Base-by-base conservation (phyloP, 30 jellyfish, hydroid and myxozoan genomes). In the Nemopilema nomurai region DNA sequence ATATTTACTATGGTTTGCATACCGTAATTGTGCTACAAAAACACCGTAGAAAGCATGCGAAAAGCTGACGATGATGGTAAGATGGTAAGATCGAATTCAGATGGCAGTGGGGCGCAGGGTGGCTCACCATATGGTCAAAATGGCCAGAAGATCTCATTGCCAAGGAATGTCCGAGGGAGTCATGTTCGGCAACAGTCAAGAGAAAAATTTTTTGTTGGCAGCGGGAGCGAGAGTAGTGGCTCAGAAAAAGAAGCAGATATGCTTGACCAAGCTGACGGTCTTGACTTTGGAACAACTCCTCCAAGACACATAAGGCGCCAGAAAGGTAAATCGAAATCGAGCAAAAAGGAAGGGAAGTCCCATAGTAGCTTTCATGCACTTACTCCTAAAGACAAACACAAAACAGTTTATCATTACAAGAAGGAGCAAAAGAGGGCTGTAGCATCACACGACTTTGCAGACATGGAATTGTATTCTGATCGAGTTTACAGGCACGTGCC, bases 291-390 rank as follows among this genome's bases (percentile, higher is more conserved):
- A 16, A 72, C 86, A n/a, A 89, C 96, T 18, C 96, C 96, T 8
- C 96, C 96, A 4, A 73, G 96, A 41, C 89, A 89, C 24, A 49
- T 53, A 1, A 80, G 96, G 29, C 85, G 96, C 32, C 74, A 68
- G 89, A 89, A 89, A 67, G 25, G 76, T 4, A 80, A 71, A 33
- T 23, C 88, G 49, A 80, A 63, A 51, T 83, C 86, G 24, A 28
- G 31, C 53, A 83, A 74, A 31, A 83, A 74, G 30, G 91, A 83
- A 8, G 33, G 74, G 28, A 83, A 83, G 30, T 4, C 71, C 13
- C 79, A 29, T 0, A 24, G 49, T 32, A 13, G 71, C 3, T 49
- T 28, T 18, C 86, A 30, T 22, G 18, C 72, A 28, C 49, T 62
- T 1, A 13, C 52, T 19, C 28, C 62, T 16, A 83, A 71, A 62